Evolutionary conservation across 2,797 vertebrate species (phyloP).

Genomic region (Distichodus sexfasciatus): DNA sequence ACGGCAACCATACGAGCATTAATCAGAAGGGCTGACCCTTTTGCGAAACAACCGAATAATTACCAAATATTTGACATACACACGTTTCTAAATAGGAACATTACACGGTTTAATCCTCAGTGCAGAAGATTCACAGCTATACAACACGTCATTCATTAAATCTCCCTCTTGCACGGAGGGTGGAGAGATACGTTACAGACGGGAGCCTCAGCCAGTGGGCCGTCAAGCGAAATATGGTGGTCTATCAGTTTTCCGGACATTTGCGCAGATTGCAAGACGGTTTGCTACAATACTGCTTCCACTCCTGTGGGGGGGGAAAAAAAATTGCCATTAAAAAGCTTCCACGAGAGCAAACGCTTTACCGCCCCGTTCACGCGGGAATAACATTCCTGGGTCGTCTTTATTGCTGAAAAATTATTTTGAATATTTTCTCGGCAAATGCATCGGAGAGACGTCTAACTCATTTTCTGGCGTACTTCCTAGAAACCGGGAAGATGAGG

Average conservation of each 20-base stretch:
- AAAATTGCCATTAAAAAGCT: background rate
- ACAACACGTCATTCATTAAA: constrained; percentile 35
- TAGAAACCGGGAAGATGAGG: too few relatives aligned
- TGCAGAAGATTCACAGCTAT: constrained; percentile 56
- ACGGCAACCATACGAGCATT: constrained; percentile 51
- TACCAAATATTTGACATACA: constrained; percentile 59
- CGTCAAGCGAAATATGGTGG: constrained; percentile 18
- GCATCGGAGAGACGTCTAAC: too few relatives aligned
- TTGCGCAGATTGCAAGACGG: constrained; percentile 5
- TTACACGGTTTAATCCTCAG: constrained; percentile 66
- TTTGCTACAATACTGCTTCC: constrained; percentile 30
- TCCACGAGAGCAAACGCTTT: background rate
- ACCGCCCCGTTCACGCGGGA: too few relatives aligned
- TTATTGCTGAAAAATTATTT: too few relatives aligned
- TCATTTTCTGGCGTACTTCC: too few relatives aligned
- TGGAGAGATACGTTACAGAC: constrained; percentile 38
- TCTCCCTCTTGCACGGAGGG: constrained; percentile 21
- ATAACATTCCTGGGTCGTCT: too few relatives aligned
- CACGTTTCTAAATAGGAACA: constrained; percentile 60
- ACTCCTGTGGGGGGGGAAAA: constrained; percentile 20
- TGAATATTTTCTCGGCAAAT: too few relatives aligned
- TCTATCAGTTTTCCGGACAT: constrained; percentile 5
- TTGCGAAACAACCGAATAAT: too few relatives aligned
- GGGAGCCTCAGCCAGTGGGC: constrained; percentile 4
- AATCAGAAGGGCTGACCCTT: constrained; percentile 28